phyloP scores from a whole-genome alignment of 2,888 invertebrate genomes.

The Nycteola revayana region DNA sequence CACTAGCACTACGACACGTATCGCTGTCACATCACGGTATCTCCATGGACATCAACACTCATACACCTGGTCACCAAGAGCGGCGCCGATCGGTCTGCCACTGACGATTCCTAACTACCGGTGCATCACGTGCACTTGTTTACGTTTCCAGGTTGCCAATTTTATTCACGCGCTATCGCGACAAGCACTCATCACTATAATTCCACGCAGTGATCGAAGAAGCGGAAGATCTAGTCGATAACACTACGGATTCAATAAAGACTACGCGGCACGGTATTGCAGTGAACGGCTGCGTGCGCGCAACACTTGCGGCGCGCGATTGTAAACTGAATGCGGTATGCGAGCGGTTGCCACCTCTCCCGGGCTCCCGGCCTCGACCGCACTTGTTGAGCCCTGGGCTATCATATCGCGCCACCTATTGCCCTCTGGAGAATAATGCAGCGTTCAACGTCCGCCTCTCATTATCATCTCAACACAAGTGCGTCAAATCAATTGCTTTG shows the following conservation, averaged over 20 bases:
- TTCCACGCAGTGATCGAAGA: slow-evolving; percentile 42
- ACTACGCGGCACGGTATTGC: slow-evolving; percentile 49
- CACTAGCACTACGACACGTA: slow-evolving; percentile 70
- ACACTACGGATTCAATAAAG: slow-evolving; percentile 50
- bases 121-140: slow-evolving; percentile 53
- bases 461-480: slow-evolving; percentile 52
- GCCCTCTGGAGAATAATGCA: slow-evolving; percentile 67
- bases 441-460: slow-evolving; percentile 61
- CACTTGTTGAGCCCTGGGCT: slow-evolving; percentile 60
- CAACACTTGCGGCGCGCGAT: slow-evolving; percentile 73
- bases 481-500: slow-evolving; percentile 26
- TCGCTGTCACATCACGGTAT: slow-evolving; percentile 80
- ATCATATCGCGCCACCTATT: slow-evolving; percentile 69
- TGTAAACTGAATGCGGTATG: slow-evolving; percentile 68
- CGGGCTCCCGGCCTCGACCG: slow-evolving; percentile 71
- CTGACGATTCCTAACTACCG: slow-evolving; percentile 46
- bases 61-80: slow-evolving; percentile 47
- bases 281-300: slow-evolving; percentile 69
- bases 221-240: slow-evolving; percentile 61
- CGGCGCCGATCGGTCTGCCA: slow-evolving; percentile 67
- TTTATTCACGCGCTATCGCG: slow-evolving; percentile 41
- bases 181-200: slow-evolving; percentile 55
- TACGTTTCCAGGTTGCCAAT: slow-evolving; percentile 46
- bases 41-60: slow-evolving; percentile 62
- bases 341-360: slow-evolving; percentile 67